These are phyloP conservation scores for Typhlichthys eigenmanni DNA, from an alignment of 2,797 vertebrate species.

Conservation along the genomic window DNA sequence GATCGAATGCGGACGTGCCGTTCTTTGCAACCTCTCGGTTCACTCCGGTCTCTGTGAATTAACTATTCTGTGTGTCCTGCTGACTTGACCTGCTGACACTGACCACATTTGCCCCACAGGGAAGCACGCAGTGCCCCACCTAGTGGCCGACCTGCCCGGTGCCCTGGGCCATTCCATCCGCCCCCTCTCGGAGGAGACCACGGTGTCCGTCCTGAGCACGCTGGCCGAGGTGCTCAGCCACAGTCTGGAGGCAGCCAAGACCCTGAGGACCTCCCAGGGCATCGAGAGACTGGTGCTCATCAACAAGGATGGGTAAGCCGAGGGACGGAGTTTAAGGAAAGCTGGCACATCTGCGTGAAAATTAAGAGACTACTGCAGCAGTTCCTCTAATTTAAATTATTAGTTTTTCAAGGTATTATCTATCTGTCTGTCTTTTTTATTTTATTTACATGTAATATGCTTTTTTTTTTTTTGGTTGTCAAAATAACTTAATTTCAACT, in stretches of 20 bases:
- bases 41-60: too few relatives aligned
- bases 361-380: not conserved
- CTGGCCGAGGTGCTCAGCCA: conserved; percentile 90
- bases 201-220: conserved; percentile 91
- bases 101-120: conserved; percentile 68
- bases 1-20: too few relatives aligned
- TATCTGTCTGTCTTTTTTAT: too few relatives aligned
- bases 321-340: not conserved
- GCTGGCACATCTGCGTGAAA: not conserved
- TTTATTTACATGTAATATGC: too few relatives aligned
- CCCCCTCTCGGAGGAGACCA: conserved; percentile 88
- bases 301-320: conserved; percentile 88
- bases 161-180: conserved; percentile 85
- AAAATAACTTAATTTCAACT: too few relatives aligned
- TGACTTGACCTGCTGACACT: too few relatives aligned
- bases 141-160: conserved; percentile 88
- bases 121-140: conserved; percentile 89
- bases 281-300: conserved; percentile 96
- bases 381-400: too few relatives aligned
- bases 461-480: too few relatives aligned
- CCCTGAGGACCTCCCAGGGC: conserved; percentile 88
- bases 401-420: too few relatives aligned
- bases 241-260: conserved; percentile 92
- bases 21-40: too few relatives aligned
- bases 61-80: too few relatives aligned